Base-by-base conservation (phyloP, 2,888 invertebrate species). In the Chalcosyrphus nemorum region DNA sequence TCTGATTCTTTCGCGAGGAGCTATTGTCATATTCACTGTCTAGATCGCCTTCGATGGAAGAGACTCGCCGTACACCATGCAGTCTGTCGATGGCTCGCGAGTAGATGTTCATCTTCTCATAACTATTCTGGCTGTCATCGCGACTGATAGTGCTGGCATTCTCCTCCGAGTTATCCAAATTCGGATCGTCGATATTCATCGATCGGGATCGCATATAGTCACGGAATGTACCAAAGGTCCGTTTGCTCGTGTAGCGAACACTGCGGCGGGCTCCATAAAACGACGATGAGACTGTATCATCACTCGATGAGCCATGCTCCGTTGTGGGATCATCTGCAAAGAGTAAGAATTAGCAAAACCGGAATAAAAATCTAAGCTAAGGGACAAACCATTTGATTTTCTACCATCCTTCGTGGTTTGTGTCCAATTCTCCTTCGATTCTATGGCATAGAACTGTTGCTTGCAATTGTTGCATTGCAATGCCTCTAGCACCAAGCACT, bases 11-110 rank as follows among this genome's bases (percentile, higher is more conserved):
- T n/a, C 72, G 65, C n/a, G 81, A 86, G 43, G 86, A 84, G 24
- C 71, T 81, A 29, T 87, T 88, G 54, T 86, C 86, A 13, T 88
- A 89, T 77, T 90, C 90, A 86, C 86, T 87, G 63, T 87, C 86
- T 7, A 86, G 56, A 56, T 86, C 87, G 21, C 61, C 91, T 29
- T 88, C 90, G 54, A 91, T 89, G n/a, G 92, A 91, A 47, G 89
- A 89, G 17, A 89, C 88, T 80, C 92, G 91, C 88, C 93, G 93
- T 41, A 93, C 93, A 70, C 93, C 94, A 88, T 93, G 94, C 89
- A 93, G 90, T 86, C 92, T 92, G 87, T 93, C 94, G 88, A 93
- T 93, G 90, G 92, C 93, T 13, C 92, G 92, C 35, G 93, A 93
- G 90, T 92, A 93, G 4, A 93, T 92, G 66, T 90, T 89, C 24